A percentile compares a stretch with the other conserved stretches of the same genome.
These are phyloP conservation scores for Scortum barcoo DNA, from an alignment of 2,113 vertebrate species.

Conservation along the genomic window DNA sequence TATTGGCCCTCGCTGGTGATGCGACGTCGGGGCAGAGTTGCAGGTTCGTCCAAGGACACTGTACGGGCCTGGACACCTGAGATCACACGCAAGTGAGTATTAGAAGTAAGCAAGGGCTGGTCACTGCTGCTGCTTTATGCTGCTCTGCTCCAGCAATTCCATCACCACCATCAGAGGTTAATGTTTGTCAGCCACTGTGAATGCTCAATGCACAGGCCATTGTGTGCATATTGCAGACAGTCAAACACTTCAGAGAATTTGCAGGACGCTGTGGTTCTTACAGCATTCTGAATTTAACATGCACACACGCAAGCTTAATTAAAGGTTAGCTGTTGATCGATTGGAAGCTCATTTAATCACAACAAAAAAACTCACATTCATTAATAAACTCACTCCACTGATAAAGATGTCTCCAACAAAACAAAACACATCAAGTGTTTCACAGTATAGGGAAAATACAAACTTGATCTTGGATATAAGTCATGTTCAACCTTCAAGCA, in stretches of 20 bases:
- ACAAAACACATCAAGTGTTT: background rate
- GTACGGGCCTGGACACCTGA: conserved; percentile 89
- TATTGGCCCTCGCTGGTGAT: conserved; percentile 89
- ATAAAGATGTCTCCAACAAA: background rate
- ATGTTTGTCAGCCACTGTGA: conserved; percentile 45
- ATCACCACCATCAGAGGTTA: conserved; percentile 29
- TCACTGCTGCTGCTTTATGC: background rate
- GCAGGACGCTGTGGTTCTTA: conserved; percentile 22
- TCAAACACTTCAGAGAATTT: conserved; percentile 35
- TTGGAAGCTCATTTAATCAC: conserved; percentile 4
- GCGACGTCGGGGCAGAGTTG: conserved; percentile 79
- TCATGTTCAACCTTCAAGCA: background rate
- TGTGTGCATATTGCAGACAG: conserved; percentile 18
- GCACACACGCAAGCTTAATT: conserved; percentile 52
- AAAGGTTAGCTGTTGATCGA: conserved; percentile 26
- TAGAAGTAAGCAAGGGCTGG: background rate
- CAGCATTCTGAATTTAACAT: conserved; percentile 43
- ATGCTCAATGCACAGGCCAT: conserved; percentile 29
- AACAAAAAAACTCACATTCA: background rate
- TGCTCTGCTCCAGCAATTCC: conserved; percentile 1
- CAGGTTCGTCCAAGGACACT: conserved; percentile 82
- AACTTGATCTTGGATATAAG: conserved; percentile 15
- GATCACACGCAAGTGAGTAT: background rate
- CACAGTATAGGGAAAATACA: background rate
- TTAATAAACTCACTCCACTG: background rate